Base-by-base conservation (phyloP, 2,888 invertebrate species). In the Seira ritae region DNA sequence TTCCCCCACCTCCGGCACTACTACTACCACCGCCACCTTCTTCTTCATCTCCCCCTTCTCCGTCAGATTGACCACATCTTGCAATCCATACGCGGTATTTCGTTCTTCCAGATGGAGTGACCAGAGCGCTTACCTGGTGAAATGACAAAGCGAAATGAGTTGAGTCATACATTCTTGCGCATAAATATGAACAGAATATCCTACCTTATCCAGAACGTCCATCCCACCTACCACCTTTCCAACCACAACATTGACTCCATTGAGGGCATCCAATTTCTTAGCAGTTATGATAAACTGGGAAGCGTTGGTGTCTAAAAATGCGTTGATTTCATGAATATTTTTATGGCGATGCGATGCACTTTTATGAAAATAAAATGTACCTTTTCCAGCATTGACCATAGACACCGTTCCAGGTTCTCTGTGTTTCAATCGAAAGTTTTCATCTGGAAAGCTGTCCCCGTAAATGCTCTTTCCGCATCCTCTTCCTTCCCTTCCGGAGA, bases 261-360 rank as follows among this genome's bases (percentile, higher is more conserved):
- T 88, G 1, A 89, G 76, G 4, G 86, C 84, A 42, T 87, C 68
- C n/a, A 88, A 55, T 60, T 79, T 80, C 65, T 84, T 86, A 0
- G 87, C 87, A 1, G 86, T 84, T 19, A 89, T 89, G 12, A 89
- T 84, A 46, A 89, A 89, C 50, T 89, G 89, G 0, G 86, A 86
- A 0, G 87, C 87, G 69, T 85, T 87, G 6, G 87, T 80, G 46
- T 88, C 85, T 72, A 78, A 60, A 69, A 69, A 55, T n/a, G 60
- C 4, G 17, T 22, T 19, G 22, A 66, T 6, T 2, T 15, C 22
- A 19, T 22, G 17, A 73, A 23, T 55, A 22, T 23, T 73, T 62
- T 6, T 60, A 15, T n/a, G 50, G 62, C 37, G 46, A 67, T 50
- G 4, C 60, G 50, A 3, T 23, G 17, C 15, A 55, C 3, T 55